Conservation (phyloP, 2,113 vertebrate genomes). For the Gobiocypris rarus region DNA sequence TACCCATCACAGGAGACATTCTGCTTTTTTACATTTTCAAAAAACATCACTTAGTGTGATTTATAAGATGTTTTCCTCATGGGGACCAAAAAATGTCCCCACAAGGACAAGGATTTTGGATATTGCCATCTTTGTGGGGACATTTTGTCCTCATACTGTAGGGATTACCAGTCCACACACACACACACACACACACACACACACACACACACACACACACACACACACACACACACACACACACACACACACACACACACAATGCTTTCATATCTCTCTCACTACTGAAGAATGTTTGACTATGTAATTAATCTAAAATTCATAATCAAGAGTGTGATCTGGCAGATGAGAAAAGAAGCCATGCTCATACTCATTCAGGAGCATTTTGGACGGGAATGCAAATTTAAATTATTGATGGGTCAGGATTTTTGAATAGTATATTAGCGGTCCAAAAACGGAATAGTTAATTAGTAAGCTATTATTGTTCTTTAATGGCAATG, state of each 20-base stretch:
- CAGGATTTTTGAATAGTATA: slow-evolving; percentile 6
- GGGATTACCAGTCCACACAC: too few relatives aligned
- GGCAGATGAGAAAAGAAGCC: slow-evolving; percentile 3
- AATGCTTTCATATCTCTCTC: slow-evolving; percentile 42
- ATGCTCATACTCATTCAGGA: background rate
- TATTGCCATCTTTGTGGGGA: too few relatives aligned
- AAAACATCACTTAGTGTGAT: too few relatives aligned
- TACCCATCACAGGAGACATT: too few relatives aligned
- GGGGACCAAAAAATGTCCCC: too few relatives aligned
- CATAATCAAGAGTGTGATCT: slow-evolving; percentile 32
- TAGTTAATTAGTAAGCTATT: background rate
- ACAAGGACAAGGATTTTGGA: too few relatives aligned
- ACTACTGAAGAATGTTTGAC: slow-evolving; percentile 13
- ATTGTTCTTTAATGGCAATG: background rate
- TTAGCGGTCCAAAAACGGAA: background rate
- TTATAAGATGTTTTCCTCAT: too few relatives aligned
- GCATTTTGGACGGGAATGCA: background rate
- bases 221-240: slow-evolving; percentile 34
- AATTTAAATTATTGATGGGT: background rate
- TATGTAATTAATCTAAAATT: slow-evolving; percentile 47
- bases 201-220: too few relatives aligned
- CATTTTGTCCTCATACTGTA: too few relatives aligned
- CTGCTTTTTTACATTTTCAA: too few relatives aligned
- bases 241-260: slow-evolving; percentile 30
- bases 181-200: too few relatives aligned